Evolutionary conservation across 37 sponge, comb jelly and placozoan species (phyloP).

Genomic region (Hormiphora californensis): DNA sequence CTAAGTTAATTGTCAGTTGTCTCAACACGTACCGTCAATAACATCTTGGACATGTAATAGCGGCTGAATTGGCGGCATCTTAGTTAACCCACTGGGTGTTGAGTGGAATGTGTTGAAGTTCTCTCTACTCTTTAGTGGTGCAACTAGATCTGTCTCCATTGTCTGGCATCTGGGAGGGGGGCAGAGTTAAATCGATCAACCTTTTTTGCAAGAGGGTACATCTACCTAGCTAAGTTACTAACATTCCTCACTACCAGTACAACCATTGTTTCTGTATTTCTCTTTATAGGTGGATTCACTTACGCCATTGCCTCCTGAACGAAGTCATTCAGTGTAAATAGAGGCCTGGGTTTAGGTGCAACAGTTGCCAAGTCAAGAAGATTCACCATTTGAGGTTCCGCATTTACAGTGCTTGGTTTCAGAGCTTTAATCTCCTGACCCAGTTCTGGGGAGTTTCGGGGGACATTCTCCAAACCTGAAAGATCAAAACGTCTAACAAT

Average conservation of each 20-base stretch:
- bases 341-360: constrained; percentile 41
- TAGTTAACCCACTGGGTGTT: constrained; percentile 5
- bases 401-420: too few relatives aligned
- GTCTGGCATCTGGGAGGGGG: constrained; percentile 36
- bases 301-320: constrained; percentile 34
- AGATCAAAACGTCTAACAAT: too few relatives aligned
- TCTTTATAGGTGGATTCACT: not conserved
- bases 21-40: constrained; percentile 5
- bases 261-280: too few relatives aligned
- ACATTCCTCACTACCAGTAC: too few relatives aligned
- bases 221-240: too few relatives aligned
- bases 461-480: too few relatives aligned
- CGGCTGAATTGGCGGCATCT: not conserved
- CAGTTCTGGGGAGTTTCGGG: too few relatives aligned
- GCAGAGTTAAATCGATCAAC: not conserved
- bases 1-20: too few relatives aligned
- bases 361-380: constrained; percentile 20
- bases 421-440: too few relatives aligned
- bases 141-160: not conserved
- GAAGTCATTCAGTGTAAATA: constrained; percentile 42
- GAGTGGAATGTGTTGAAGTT: constrained; percentile 35
- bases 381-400: constrained; percentile 33
- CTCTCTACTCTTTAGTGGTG: constrained; percentile 34
- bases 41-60: constrained; percentile 34
- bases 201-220: not conserved